Base-by-base conservation (phyloP, 2,888 invertebrate genomes). In the Lasioglossum oenotherae region DNA sequence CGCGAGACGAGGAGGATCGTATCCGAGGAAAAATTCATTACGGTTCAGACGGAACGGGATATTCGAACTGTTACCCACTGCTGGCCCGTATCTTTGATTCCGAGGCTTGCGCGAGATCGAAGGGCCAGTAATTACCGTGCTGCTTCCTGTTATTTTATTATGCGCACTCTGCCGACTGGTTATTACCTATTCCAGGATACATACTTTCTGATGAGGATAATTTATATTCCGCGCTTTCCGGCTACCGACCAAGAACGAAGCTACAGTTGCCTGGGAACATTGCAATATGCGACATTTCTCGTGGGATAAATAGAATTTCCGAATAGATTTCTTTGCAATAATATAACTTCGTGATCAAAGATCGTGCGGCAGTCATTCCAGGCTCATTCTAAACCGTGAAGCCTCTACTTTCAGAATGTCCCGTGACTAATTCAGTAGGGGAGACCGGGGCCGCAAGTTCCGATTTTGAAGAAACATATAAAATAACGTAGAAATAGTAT, bases 21-120 rank as follows among this genome's bases (percentile, higher is more conserved):
- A 31, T 64, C 31, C 16, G 31, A 16, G 60, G 60, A 31, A 64
- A 64, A 64, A 64, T 64, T 64, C 60, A 64, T 64, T 64, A 64
- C 60, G 6, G 8, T 23, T 64, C 27, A 2, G 60, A 16, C 16
- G 60, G 31, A 64, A 64, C 60, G 27, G 31, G 27, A 64, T 64
- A 64, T 31, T 64, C 16, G 60, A 64, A 64, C 16, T 64, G 31
- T 64, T 64, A 14, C 6, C 27, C 5, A 16, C 60, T 12, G 31
- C 16, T 12, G 27, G 16, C 16, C 60, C 60, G 16, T 64, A 31
- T 31, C 27, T 31, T 64, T 14, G 31, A 64, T 31, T 64, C 16
- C 60, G 16, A 31, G 31, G 2, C 16, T 6, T 64, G 27, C 27
- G 2, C 16, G 60, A 64, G 60, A 64, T 64, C 60, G 60, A 64